Evolutionary conservation across 2,888 invertebrate species (phyloP).

Genomic region (Tanaodytes sp.): DNA sequence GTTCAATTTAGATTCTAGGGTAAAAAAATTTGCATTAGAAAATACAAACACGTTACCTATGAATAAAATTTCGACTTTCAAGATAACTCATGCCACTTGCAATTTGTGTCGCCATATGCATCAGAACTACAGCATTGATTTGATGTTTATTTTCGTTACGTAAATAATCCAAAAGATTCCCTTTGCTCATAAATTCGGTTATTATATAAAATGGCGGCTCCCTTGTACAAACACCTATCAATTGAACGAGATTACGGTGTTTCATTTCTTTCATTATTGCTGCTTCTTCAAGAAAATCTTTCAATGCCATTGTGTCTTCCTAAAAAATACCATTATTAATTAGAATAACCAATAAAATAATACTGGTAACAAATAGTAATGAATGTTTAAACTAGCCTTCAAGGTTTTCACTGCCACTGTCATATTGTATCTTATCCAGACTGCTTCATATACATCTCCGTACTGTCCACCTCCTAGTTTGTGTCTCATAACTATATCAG

Average conservation of each 20-base stretch:
- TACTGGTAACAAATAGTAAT: too few relatives aligned
- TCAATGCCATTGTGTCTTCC: conserved; percentile 99
- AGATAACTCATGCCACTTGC: conserved; percentile 99
- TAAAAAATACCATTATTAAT: conserved; percentile 60
- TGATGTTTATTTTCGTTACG: conserved; percentile 88
- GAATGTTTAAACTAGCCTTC: too few relatives aligned
- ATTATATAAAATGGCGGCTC: conserved; percentile 99
- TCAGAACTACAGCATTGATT: conserved; percentile 94
- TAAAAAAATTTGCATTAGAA: too few relatives aligned
- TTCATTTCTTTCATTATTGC: conserved; percentile 99
- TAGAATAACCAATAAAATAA: too few relatives aligned
- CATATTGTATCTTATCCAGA: conserved; percentile 95
- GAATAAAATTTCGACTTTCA: conserved; percentile 96
- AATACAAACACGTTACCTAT: too few relatives aligned
- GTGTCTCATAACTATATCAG: conserved; percentile 98
- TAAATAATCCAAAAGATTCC: conserved; percentile 96
- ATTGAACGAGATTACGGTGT: conserved; percentile 97
- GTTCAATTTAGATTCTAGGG: too few relatives aligned
- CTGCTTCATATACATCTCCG: conserved; percentile 97
- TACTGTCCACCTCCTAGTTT: conserved; percentile 95
- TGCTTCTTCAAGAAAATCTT: conserved; percentile 99
- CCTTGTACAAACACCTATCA: conserved; percentile 97
- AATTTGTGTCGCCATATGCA: conserved; percentile 99
- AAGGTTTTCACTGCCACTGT: conserved; percentile 99
- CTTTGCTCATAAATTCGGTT: conserved; percentile 99